A percentile compares a stretch with the other conserved stretches of the same genome.
These are phyloP conservation scores for Collichthys lucidus DNA, from an alignment of 2,113 vertebrate genomes.

Conservation along the genomic window DNA sequence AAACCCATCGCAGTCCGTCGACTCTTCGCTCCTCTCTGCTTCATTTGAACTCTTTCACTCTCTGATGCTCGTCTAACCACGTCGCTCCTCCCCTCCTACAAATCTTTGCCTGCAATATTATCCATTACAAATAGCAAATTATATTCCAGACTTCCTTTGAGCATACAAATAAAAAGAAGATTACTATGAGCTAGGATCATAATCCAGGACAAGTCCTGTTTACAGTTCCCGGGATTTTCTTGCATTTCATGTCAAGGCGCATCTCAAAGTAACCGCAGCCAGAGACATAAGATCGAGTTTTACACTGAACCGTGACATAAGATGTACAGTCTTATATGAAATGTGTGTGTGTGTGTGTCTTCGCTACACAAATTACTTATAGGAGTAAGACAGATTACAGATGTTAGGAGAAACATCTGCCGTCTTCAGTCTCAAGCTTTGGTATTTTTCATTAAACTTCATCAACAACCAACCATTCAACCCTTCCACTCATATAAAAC, in stretches of 20 bases:
- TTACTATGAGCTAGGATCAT: conserved; percentile 67
- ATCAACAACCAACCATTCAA: no score
- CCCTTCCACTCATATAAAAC: no score
- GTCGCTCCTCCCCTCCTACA: conserved; percentile 70
- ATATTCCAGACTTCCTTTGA: conserved; percentile 61
- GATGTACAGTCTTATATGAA: conserved; percentile 39
- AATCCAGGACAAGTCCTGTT: conserved; percentile 64
- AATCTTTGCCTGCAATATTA: conserved; percentile 66
- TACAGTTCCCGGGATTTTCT: conserved; percentile 31
- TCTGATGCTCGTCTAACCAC: conserved; percentile 17
- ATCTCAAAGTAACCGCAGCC: conserved; percentile 31
- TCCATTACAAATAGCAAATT: conserved; percentile 79
- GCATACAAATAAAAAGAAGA: conserved; percentile 68
- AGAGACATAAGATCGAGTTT: conserved; percentile 46
- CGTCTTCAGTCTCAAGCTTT: conserved; percentile 16
- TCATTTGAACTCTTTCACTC: conserved; percentile 16
- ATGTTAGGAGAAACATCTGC: conserved; percentile 42
- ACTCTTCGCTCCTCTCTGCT: conserved; percentile 26
- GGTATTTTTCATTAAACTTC: conserved; percentile 16
- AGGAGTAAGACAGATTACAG: conserved; percentile 44
- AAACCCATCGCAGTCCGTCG: conserved; percentile 32
- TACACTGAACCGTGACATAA: conserved; percentile 48
- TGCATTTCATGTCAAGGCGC: conserved; percentile 25
- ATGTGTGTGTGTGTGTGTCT: conserved; percentile 44
- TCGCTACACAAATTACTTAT: no score